Base-by-base conservation (phyloP, 2,797 vertebrate genomes). In the Pipistrellus pipistrellus region DNA sequence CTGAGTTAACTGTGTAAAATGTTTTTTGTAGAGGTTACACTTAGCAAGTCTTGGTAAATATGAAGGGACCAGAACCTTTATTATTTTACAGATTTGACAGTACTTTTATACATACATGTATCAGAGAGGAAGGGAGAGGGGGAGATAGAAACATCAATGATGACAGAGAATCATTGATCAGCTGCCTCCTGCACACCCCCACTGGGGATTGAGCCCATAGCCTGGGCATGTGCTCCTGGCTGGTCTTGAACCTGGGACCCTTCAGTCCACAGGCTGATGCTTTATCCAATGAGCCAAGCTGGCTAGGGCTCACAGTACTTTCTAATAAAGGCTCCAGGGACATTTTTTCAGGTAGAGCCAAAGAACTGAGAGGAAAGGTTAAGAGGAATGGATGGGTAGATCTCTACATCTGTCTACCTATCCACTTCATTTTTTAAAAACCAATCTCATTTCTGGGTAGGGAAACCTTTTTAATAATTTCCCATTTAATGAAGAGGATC, bases 401-500 rank as follows among this genome's bases (percentile, higher is more conserved):
- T 4, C 48, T 66, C 41, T 38, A 3, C 41, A 59, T 32, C 17
- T 44, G 23, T 41, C 68, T 80, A 4, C 14, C 35, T 55, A 27
- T 23, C 32, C 6, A 30, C 20, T 30, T 35, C 30, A 30, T 69
- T 90, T 15, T 64, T 53, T 38, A 2, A 13, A 30, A 91, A 44
- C 17, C 32, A 66, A 86, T 71, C 93, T 75, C 57, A 96, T 66
- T 96, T 87, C 66, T 81, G 53, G 23, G 32, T 84, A 87, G 32
- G 69, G 12, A 86, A 88, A 80, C 72, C 30, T 57, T 69, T 91
- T 77, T 46, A 84, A 84, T 32, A 4, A 59, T 76, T 76, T 85
- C 18, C n/a, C 48, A 93, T 35, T 93, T 93, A 94, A 75, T 35
- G 25, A n/a, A 89, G 23, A 92, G 8, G n/a, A 93, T 55, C 53